A percentile compares a stretch with the other conserved stretches of the same genome.
Conservation (phyloP, 2,113 vertebrate genomes). For the Chionodraco myersi region DNA sequence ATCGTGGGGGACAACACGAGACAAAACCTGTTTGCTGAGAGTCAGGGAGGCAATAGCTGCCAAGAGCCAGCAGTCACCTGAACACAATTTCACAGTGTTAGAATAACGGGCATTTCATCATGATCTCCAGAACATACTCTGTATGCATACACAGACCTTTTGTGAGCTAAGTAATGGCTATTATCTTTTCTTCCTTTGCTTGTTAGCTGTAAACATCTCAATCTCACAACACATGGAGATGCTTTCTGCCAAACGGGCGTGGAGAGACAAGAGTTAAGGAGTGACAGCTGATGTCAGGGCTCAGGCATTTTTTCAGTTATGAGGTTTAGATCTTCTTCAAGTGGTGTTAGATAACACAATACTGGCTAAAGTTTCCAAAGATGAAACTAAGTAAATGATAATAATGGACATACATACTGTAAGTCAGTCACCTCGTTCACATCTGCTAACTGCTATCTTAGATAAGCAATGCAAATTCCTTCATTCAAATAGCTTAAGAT, state of each 20-base stretch:
- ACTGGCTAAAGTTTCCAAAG: background rate
- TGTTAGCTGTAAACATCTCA: background rate
- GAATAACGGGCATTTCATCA: background rate
- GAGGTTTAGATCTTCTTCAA: background rate
- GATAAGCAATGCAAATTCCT: slow-evolving; percentile 41
- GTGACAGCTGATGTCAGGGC: slow-evolving; percentile 10
- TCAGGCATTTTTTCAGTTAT: background rate
- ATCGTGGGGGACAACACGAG: slow-evolving; percentile 86
- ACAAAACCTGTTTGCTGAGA: slow-evolving; percentile 85
- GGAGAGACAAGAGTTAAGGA: background rate
- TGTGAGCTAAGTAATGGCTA: background rate
- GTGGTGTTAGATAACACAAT: background rate
- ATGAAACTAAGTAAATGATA: background rate
- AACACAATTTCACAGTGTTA: background rate
- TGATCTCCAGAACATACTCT: background rate
- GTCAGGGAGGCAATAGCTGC: slow-evolving; percentile 93
- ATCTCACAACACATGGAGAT: background rate
- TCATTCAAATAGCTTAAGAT: background rate
- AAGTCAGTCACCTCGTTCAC: background rate
- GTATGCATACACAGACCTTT: slow-evolving; percentile 7
- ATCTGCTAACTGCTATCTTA: background rate
- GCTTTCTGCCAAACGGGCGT: slow-evolving; percentile 25
- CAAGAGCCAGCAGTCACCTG: slow-evolving; percentile 94
- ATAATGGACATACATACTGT: background rate
- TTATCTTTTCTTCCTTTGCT: background rate